Conservation (phyloP, 2,113 vertebrate genomes). For the Psilopogon haemacephalus region DNA sequence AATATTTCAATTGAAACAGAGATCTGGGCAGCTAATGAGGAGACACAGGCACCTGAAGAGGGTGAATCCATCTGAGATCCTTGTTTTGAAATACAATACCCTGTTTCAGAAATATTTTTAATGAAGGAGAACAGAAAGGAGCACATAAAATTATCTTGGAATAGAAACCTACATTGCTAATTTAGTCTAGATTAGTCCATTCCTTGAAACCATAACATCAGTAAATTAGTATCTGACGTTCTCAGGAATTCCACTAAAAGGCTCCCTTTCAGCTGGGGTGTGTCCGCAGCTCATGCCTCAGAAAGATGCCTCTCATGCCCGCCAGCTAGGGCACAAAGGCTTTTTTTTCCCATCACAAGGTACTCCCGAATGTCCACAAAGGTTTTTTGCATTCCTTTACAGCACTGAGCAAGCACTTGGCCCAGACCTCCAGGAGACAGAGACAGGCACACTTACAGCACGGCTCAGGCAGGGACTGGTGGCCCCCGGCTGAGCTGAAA, state of each 20-base stretch:
- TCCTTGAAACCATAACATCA: slow-evolving; percentile 34
- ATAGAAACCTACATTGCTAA: not conserved
- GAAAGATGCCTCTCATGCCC: no score
- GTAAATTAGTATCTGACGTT: slow-evolving; percentile 11
- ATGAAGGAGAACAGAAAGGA: not conserved
- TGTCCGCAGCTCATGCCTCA: no score
- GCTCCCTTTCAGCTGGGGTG: no score
- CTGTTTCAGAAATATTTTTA: not conserved
- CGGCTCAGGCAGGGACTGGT: no score
- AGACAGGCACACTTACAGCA: no score
- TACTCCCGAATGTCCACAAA: no score
- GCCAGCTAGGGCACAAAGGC: no score
- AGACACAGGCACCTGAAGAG: not conserved
- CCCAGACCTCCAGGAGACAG: no score
- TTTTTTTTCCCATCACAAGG: no score
- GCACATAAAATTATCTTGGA: not conserved
- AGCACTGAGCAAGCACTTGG: no score
- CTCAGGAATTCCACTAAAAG: slow-evolving; percentile 37
- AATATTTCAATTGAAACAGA: not conserved
- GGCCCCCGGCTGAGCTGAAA: no score
- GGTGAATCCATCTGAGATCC: not conserved
- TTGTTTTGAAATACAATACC: not conserved
- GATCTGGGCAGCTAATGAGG: not conserved
- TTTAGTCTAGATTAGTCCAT: not conserved
- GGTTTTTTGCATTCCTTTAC: no score